Evolutionary conservation across 2,797 vertebrate genomes (phyloP), one percentile per base, ranked within the genome.

Genomic region (Rhinogobio ventralis): DNA sequence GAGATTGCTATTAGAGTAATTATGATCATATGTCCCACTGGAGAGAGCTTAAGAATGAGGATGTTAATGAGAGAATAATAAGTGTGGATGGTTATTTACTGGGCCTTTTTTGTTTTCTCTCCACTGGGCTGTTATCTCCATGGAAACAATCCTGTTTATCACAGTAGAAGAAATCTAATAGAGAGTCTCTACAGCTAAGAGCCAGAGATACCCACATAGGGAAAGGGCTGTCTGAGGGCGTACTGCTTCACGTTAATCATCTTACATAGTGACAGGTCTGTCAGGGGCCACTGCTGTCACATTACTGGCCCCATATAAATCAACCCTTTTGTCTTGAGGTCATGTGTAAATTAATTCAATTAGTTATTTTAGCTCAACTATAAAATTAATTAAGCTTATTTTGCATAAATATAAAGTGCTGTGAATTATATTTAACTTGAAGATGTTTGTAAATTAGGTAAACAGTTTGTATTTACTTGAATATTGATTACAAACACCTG

Each of bases 1-100:
- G 33, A 76, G 72, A 87, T 91, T 88, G 57, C 82, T 88, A 84
- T 88, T 77, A 91, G 88, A 91, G 89, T 90, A 91, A 90, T 91
- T 91, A 90, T 88, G 83, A 90, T 85, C 10, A 66, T 11, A 80
- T 79, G 45, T 83, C 85, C 89, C 86, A 82, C 77, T 80, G 87
- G 87, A 86, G 86, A 83, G 80, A 81, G 67, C 87, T 85, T 86
- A 83, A 90, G 90, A 90, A 90, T 83, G 84, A 90, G 88, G 87
- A 90, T 78, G 84, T 86, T 91, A 90, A 91, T 91, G 87, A 91
- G 89, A 79, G 71, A 87, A 84, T 86, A 84, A 79, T 87, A 78
- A 7, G 57, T 71, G 85, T 89, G 85, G 85, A 87, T 28, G 2
- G 81, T 86, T 90, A 90, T 86, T 87, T 89, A 91, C 86, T 87